These are phyloP conservation scores for Antigone vipio DNA, from an alignment of 2,113 vertebrate species.

Conservation along the genomic window DNA sequence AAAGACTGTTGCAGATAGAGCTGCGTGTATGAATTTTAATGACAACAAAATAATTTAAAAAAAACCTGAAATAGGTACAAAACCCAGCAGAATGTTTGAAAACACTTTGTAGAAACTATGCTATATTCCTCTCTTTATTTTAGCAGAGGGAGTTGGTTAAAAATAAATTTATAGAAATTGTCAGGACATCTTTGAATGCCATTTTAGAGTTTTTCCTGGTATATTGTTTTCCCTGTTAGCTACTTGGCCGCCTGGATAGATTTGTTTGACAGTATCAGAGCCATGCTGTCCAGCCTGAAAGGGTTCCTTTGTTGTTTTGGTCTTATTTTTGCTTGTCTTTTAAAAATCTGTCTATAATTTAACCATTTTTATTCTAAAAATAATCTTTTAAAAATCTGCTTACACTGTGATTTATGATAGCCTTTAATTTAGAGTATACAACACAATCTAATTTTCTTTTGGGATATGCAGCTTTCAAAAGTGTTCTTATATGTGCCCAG, in stretches of 20 bases:
- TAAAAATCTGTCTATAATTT: background rate
- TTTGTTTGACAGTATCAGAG: background rate
- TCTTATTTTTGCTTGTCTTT: background rate
- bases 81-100: background rate
- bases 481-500: slow-evolving; percentile 33
- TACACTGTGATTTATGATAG: slow-evolving; percentile 49
- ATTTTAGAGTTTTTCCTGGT: background rate
- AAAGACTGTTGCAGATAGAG: background rate
- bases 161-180: background rate
- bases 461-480: slow-evolving; percentile 32
- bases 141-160: background rate
- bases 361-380: slow-evolving; percentile 14
- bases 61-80: background rate
- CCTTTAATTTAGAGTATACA: slow-evolving; percentile 26
- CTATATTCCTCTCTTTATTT: background rate
- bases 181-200: background rate
- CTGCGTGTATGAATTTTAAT: background rate
- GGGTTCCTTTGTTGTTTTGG: background rate
- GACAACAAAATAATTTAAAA: background rate
- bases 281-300: background rate
- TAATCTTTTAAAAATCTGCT: background rate
- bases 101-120: background rate
- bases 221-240: background rate
- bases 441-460: slow-evolving; percentile 11
- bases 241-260: background rate